A percentile compares a stretch with the other conserved stretches of the same genome.
Evolutionary conservation across 2,888 invertebrate genomes (phyloP).

Genomic region (Harpagoxenus sublaevis): DNA sequence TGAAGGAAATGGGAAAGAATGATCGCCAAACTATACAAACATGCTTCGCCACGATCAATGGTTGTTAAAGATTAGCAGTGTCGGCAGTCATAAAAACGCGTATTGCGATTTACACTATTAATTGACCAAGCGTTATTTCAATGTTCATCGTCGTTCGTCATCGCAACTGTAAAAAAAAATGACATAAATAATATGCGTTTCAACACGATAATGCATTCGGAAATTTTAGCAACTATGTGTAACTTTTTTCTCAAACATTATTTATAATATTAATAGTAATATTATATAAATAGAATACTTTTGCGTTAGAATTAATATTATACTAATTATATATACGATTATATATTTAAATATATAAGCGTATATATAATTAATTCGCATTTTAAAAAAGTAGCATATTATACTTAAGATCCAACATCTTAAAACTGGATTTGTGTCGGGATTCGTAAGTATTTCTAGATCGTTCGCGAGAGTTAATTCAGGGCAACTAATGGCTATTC

Average conservation of each 20-base stretch:
- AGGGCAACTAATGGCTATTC: conserved; percentile 39
- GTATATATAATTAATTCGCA: too few relatives aligned
- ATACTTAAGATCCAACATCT: background rate
- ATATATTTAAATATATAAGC: background rate
- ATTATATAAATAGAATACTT: background rate
- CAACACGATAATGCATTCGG: background rate
- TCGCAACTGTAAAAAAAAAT: background rate
- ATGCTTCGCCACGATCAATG: background rate
- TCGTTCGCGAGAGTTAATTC: conserved; percentile 32
- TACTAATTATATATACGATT: background rate
- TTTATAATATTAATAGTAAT: background rate
- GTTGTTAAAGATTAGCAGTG: conserved; percentile 3
- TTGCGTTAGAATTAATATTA: background rate
- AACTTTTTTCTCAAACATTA: background rate
- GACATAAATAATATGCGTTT: background rate
- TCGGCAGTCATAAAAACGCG: background rate
- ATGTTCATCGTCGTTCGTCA: background rate
- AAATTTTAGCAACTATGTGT: background rate
- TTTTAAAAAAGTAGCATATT: background rate
- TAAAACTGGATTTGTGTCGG: background rate
- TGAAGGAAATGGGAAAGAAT: background rate
- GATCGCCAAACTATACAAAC: conserved; percentile 17
- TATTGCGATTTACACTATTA: background rate
- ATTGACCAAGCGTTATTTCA: background rate
- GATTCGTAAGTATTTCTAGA: background rate